Conservation (phyloP, 2,888 invertebrate species). For the Apantesis nais region DNA sequence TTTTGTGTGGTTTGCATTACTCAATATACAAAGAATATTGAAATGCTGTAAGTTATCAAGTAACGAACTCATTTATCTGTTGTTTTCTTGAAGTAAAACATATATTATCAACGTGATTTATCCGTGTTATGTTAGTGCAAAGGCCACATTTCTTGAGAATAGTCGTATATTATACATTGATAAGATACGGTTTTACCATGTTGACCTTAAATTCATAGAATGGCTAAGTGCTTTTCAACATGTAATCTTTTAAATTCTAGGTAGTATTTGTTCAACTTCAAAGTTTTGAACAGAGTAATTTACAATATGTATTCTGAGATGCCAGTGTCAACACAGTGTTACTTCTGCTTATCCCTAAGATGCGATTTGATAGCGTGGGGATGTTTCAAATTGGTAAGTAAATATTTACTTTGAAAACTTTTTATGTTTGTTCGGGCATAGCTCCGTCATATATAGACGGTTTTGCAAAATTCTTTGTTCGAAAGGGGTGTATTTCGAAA, state of each 20-base stretch:
- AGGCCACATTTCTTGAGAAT: neutral
- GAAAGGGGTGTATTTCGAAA: too few relatives aligned
- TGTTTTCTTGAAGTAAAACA: neutral
- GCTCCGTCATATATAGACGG: too few relatives aligned
- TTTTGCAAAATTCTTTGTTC: too few relatives aligned
- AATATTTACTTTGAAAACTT: too few relatives aligned
- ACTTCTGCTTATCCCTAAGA: slow-evolving; percentile 46
- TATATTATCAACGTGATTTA: neutral
- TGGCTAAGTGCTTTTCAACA: neutral
- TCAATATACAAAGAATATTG: neutral
- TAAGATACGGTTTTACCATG: neutral
- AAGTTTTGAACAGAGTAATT: neutral
- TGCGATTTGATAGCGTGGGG: slow-evolving; percentile 46
- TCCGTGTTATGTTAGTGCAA: neutral
- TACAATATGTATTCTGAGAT: neutral
- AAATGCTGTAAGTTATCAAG: neutral
- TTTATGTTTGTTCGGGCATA: too few relatives aligned
- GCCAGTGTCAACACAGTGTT: neutral
- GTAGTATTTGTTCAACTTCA: neutral
- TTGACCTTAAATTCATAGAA: neutral
- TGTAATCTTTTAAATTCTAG: neutral
- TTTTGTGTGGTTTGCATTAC: neutral
- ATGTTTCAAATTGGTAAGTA: slow-evolving; percentile 36
- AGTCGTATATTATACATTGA: neutral
- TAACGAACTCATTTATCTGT: neutral